Base-by-base conservation (phyloP, 2,888 invertebrate species). In the Pterostichus niger region DNA sequence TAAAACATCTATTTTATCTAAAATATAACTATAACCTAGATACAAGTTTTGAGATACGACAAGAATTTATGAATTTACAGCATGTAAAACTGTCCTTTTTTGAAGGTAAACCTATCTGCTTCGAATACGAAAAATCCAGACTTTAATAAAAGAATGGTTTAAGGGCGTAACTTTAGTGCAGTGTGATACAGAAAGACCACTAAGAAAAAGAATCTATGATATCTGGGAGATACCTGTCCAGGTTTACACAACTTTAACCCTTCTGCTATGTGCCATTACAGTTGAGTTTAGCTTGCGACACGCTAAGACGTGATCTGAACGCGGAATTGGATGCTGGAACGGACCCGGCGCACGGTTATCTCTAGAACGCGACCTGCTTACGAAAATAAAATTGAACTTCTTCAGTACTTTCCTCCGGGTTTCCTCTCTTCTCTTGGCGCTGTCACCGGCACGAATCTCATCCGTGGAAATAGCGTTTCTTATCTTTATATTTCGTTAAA, bases 331-430 rank as follows among this genome's bases (percentile, higher is more conserved):
- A 64, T 64, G 61, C 78, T 61, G 78, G 61, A 10, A 52, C 6
- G 7, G 40, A 33, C 33, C 52, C 52, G 6, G 13, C 52, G 52
- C n/a, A 52, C n/a, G 13, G 73, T 73, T 81, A 71, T 81, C 81
- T 81, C 35, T 15, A 40, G 54, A 56, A 81, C 81, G 81, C 81
- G 73, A 81, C 81, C 73, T 73, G 81, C 73, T 81, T 73, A 81
- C 81, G 40, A 73, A 81, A 81, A 81, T 71, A 81, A 81, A 81
- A 81, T 71, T 81, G 68, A 73, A 80, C 68, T 52, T 77, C 31
- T 56, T 76, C 59, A 59, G 6, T 33, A 24, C 76, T 46, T 54
- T 31, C 4, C 31, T 15, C 1, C 0, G 17, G 9, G 46, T 15
- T 73, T 73, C 46, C 15, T 13, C 54, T 54, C 24, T 24, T 24